These are phyloP conservation scores for Polyploca ridens DNA, from an alignment of 2,888 invertebrate genomes.

Conservation along the genomic window DNA sequence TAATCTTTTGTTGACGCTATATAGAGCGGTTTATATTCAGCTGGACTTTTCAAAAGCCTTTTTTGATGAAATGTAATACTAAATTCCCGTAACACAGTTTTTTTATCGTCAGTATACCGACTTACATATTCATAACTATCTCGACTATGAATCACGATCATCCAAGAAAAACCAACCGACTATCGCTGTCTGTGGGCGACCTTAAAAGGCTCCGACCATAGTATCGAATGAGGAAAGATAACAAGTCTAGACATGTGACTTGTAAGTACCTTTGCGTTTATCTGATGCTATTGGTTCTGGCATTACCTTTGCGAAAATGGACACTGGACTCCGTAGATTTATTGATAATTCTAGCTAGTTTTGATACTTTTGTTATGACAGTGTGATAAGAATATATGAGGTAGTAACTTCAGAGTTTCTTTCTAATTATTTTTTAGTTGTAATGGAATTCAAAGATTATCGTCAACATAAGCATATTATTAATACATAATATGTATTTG, in stretches of 20 bases:
- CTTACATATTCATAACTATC: too few relatives aligned
- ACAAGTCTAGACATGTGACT: constrained; percentile 11
- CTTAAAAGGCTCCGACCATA: neutral
- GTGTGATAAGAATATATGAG: constrained; percentile 1
- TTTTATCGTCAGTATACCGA: too few relatives aligned
- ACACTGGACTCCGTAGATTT: neutral
- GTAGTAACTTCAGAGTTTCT: neutral
- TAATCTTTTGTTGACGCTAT: too few relatives aligned
- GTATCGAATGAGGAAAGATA: neutral
- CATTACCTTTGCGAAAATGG: constrained; percentile 11
- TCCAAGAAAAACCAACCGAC: neutral
- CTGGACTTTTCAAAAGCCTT: too few relatives aligned
- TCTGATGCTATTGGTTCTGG: constrained; percentile 9
- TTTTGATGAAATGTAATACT: constrained; percentile 29
- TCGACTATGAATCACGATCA: neutral
- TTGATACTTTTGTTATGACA: neutral
- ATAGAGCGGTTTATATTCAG: too few relatives aligned
- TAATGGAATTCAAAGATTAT: too few relatives aligned
- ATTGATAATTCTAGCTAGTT: neutral
- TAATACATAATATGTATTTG: too few relatives aligned
- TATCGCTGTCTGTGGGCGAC: neutral
- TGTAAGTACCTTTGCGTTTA: neutral
- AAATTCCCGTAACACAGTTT: constrained; percentile 29
- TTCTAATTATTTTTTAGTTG: too few relatives aligned
- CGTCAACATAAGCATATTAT: too few relatives aligned